Conservation (phyloP, 2,113 vertebrate species). For the Passer domesticus region DNA sequence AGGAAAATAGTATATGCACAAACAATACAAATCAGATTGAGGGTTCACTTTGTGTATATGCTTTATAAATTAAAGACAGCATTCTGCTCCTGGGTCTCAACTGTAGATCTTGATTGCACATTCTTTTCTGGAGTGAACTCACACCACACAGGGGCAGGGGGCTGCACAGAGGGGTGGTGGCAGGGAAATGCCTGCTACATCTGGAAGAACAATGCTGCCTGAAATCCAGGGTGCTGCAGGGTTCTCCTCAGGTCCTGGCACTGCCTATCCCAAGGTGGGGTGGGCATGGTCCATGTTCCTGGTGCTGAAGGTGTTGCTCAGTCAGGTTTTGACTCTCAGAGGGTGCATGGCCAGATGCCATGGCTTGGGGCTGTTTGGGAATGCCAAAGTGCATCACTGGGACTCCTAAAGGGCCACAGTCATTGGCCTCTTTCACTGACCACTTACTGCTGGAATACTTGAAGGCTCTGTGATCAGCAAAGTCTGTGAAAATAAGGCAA, state of each 20-base stretch:
- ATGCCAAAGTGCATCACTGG: neutral
- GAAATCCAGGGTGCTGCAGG: neutral
- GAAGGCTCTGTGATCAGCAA: neutral
- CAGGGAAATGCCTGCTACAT: neutral
- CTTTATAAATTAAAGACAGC: conserved; percentile 25
- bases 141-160: too few species aligned
- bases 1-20: neutral
- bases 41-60: neutral
- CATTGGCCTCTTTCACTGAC: neutral
- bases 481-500: conserved; percentile 22
- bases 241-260: neutral
- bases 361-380: neutral
- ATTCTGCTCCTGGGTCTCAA: conserved; percentile 4
- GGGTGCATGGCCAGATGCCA: neutral
- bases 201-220: neutral
- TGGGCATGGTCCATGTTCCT: accelerated
- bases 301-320: neutral
- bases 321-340: neutral
- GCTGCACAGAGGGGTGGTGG: neutral
- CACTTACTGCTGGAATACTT: neutral
- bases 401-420: neutral
- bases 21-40: neutral
- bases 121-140: neutral
- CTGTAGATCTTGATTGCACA: neutral
- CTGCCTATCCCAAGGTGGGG: neutral